These are phyloP conservation scores for Stichodactyla helianthus DNA, from an alignment of 64 coral and sea anemone species.

Conservation along the genomic window DNA sequence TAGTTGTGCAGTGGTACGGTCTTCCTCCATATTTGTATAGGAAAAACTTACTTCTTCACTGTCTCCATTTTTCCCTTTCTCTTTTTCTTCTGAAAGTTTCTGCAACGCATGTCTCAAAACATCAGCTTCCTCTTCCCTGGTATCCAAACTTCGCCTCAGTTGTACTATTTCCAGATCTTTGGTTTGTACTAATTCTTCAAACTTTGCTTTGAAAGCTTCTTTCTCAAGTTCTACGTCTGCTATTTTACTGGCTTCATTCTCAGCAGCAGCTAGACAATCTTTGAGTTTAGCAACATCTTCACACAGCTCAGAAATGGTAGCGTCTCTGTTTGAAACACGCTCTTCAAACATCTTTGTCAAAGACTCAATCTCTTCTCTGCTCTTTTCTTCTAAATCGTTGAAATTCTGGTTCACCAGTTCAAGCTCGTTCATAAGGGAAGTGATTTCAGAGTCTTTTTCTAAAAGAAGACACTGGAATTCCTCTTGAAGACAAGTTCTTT, in stretches of 20 bases:
- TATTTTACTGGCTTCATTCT: background rate
- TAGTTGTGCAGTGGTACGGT: background rate
- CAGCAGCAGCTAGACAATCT: background rate
- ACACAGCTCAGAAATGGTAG: background rate
- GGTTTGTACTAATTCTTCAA: background rate
- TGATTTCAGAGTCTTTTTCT: background rate
- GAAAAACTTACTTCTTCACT: background rate
- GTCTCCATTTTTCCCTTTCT: background rate
- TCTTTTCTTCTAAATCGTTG: background rate
- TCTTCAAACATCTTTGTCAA: background rate
- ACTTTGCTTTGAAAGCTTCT: background rate
- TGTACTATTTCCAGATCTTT: slow-evolving; percentile 16
- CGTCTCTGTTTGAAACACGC: background rate
- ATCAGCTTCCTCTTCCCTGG: background rate
- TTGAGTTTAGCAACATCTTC: background rate
- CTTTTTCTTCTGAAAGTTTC: slow-evolving; percentile 4
- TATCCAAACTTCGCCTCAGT: background rate
- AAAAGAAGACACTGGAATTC: background rate
- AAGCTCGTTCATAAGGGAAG: background rate
- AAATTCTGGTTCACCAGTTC: background rate
- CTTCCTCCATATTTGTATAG: no score
- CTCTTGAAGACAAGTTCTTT: slow-evolving; percentile 15
- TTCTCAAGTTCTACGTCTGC: background rate
- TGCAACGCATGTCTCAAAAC: background rate
- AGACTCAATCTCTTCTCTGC: slow-evolving; percentile 5